Percentiles rank a stretch among this genome's conserved stretches.
phyloP scores from a whole-genome alignment of 1,140 invertebrate genomes.

The Anastrepha ludens region DNA sequence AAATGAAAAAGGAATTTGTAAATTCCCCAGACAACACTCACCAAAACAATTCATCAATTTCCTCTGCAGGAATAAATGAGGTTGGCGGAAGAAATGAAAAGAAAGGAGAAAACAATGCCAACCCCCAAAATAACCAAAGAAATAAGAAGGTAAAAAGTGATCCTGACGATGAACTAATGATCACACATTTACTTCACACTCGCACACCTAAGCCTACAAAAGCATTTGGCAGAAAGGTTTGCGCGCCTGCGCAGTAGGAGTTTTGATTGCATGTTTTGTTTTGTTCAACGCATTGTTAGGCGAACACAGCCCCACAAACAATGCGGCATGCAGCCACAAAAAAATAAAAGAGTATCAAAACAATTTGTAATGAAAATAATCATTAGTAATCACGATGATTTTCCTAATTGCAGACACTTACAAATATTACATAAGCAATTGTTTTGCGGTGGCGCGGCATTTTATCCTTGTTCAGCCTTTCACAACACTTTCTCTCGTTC shows the following conservation, averaged over 20 bases:
- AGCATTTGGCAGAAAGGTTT: not conserved
- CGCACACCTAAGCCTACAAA: not conserved
- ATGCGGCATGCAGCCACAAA: not conserved
- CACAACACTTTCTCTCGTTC: not conserved
- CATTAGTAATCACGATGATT: conserved; percentile 49
- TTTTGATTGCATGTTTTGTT: conserved; percentile 32
- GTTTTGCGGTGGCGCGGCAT: conserved; percentile 12
- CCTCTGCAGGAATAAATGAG: not conserved
- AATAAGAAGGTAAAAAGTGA: not conserved
- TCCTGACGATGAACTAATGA: conserved; percentile 20
- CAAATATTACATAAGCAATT: conserved; percentile 3
- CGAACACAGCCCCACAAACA: conserved; percentile 12
- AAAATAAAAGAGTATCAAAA: not conserved
- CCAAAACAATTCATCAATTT: conserved; percentile 22
- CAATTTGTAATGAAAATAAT: conserved; percentile 49
- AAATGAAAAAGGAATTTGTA: not conserved
- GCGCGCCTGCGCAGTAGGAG: conserved; percentile 18
- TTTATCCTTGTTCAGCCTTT: not conserved
- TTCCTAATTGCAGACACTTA: conserved; percentile 33
- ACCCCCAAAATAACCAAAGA: not conserved
- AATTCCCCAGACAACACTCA: not conserved
- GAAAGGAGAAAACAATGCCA: not conserved
- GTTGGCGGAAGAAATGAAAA: not conserved
- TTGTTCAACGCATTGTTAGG: conserved; percentile 11
- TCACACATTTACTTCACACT: not conserved